Base-by-base conservation (phyloP, 2,797 vertebrate genomes). In the Stomatorhinus walkeri region DNA sequence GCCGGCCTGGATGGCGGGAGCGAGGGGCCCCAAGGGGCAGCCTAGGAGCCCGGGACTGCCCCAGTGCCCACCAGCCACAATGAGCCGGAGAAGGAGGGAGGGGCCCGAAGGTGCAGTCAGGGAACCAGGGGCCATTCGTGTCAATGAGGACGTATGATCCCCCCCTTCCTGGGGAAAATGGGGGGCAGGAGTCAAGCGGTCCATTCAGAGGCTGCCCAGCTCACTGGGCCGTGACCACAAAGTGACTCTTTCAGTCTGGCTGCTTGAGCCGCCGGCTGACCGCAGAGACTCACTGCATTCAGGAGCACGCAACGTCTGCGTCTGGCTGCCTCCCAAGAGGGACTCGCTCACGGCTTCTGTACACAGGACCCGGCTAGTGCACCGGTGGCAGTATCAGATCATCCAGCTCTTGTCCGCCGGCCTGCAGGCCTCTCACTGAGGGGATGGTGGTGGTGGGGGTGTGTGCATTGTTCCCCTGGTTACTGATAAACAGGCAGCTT, bases 401-500 rank as follows among this genome's bases (percentile, higher is more conserved):
- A 36, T 24, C 54, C 9, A 9, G 51, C 85, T 12, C 43, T 40
- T 36, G 22, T 40, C 5, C 0, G 49, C 52, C 16, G 6, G 43
- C 24, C 32, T 46, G 49, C 79, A 22, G n/a, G 43, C 51, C 85
- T 46, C 49, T 59, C 51, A 28, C 4, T 24, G 9, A 28, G 24
- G 9, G 24, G 61, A 3, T 52, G 59, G 22, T 24, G 59, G 8
- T 51, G 59, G 22, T 3, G n/a, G 56, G 7, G 8, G 56, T 2
- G 32, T 16, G 94, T 54, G 95, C 96, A 96, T 98, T 98, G 97
- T 98, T 95, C 95, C 93, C 93, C 89, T 94, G 92, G 98, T 98
- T 97, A 98, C 98, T 97, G 96, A 98, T 98, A 97, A 97, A 97
- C 97, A 96, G 95, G 93, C 93, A 94, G 94, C 96, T 94, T 92